Evolutionary conservation across 2,113 vertebrate species (phyloP).

Genomic region (Hemicordylus capensis): DNA sequence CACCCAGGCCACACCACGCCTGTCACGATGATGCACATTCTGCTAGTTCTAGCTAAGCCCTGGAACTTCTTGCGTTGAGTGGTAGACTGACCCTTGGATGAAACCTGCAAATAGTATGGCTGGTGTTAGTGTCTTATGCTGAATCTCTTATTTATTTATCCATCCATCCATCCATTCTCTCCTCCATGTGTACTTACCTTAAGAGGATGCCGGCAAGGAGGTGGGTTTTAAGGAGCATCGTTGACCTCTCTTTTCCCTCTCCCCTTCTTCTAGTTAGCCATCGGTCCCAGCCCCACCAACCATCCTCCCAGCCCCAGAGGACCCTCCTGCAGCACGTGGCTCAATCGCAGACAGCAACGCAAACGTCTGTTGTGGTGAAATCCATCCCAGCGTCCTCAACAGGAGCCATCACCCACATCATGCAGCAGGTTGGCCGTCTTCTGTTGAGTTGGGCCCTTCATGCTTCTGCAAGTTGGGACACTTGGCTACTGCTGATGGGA

Average conservation of each 20-base stretch:
- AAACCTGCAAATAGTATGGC: too few relatives aligned
- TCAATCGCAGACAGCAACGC: constrained; percentile 82
- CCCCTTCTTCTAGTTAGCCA: constrained; percentile 80
- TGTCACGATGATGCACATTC: too few relatives aligned
- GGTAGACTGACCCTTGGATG: too few relatives aligned
- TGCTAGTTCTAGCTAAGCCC: too few relatives aligned
- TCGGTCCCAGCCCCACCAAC: constrained; percentile 79
- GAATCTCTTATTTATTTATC: too few relatives aligned
- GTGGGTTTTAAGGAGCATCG: constrained; percentile 60
- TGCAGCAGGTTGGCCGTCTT: constrained; percentile 84
- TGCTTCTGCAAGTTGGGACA: not conserved
- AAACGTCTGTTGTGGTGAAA: constrained; percentile 85
- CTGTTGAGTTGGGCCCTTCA: not conserved
- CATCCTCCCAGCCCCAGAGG: constrained; percentile 78
- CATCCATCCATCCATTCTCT: not conserved
- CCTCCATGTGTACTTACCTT: constrained; percentile 34
- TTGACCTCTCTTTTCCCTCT: constrained; percentile 60
- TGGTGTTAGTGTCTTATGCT: too few relatives aligned
- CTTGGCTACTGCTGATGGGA: too few relatives aligned
- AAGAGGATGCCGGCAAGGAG: constrained; percentile 61
- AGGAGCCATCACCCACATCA: constrained; percentile 80
- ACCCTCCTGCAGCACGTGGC: constrained; percentile 81
- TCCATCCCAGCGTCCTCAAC: constrained; percentile 79
- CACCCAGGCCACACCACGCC: too few relatives aligned
- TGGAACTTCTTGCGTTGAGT: too few relatives aligned